These are phyloP conservation scores for Drosophila neonasuta DNA, from an alignment of 2,888 invertebrate genomes.

Conservation along the genomic window DNA sequence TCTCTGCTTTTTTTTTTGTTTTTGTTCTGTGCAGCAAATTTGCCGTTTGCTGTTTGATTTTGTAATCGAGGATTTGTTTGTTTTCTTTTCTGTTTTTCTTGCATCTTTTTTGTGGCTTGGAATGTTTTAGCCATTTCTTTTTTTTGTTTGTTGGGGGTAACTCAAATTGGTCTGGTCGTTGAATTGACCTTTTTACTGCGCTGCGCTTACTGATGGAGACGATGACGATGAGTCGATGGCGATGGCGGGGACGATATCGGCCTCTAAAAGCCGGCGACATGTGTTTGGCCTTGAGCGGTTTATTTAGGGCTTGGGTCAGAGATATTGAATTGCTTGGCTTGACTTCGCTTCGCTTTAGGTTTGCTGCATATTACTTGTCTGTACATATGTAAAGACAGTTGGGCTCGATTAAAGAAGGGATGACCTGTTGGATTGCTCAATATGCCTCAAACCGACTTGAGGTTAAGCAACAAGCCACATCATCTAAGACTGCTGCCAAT, in stretches of 20 bases:
- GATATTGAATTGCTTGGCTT: constrained; percentile 27
- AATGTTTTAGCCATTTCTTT: constrained; percentile 52
- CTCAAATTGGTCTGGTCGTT: constrained; percentile 73
- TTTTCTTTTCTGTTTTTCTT: constrained; percentile 40
- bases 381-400: constrained; percentile 19
- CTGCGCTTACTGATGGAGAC: constrained; percentile 15
- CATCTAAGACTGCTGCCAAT: too few species aligned
- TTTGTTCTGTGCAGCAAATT: constrained; percentile 35
- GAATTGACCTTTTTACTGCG: constrained; percentile 70
- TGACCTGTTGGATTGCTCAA: constrained; percentile 56
- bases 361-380: constrained; percentile 15
- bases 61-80: constrained; percentile 78
- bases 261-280: constrained; percentile 59
- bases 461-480: constrained; percentile 12
- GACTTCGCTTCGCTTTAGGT: constrained; percentile 1
- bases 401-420: constrained; percentile 35
- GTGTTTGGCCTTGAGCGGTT: constrained; percentile 77
- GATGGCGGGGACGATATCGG: constrained; percentile 14
- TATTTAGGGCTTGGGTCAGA: constrained; percentile 61
- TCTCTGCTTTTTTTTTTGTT: constrained; percentile 52
- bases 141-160: constrained; percentile 20
- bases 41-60: constrained; percentile 70
- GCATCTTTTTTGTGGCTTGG: constrained; percentile 30
- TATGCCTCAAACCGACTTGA: constrained; percentile 40
- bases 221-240: constrained; percentile 15